A percentile compares a stretch with the other conserved stretches of the same genome.
Evolutionary conservation across 1,140 invertebrate species (phyloP).

Genomic region (Drosophila carrolli): DNA sequence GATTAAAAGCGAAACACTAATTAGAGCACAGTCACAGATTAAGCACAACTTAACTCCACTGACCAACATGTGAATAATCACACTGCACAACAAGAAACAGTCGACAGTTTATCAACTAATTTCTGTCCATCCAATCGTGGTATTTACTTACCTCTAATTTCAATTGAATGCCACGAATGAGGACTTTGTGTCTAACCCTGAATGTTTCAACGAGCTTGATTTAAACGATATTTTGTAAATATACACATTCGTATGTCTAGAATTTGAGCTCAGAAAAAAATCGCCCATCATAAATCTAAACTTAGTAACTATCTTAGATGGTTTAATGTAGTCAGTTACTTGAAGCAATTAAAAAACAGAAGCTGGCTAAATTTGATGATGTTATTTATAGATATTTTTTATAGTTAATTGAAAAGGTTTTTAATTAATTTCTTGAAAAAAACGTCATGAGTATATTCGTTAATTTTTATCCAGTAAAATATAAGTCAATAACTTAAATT

Average conservation of each 20-base stretch:
- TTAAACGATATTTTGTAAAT: slow-evolving; percentile 37
- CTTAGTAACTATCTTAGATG: background rate
- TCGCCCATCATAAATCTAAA: background rate
- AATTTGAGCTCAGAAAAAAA: slow-evolving; percentile 7
- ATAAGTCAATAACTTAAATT: no score
- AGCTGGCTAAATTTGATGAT: no score
- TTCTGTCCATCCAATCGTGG: slow-evolving; percentile 8
- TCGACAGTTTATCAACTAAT: slow-evolving; percentile 28
- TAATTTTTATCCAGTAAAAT: no score
- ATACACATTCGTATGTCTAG: slow-evolving; percentile 49
- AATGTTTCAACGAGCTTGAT: slow-evolving; percentile 52
- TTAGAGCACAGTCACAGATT: slow-evolving; percentile 41
- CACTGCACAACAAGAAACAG: slow-evolving; percentile 24
- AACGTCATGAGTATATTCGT: no score
- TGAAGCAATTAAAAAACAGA: no score
- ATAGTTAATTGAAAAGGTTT: no score
- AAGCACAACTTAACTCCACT: slow-evolving; percentile 52
- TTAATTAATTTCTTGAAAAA: no score
- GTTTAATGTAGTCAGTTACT: no score
- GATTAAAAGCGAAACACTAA: slow-evolving; percentile 49
- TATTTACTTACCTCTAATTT: background rate
- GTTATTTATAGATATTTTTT: no score
- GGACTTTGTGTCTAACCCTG: slow-evolving; percentile 49
- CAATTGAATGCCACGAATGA: slow-evolving; percentile 13
- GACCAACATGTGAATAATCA: slow-evolving; percentile 43